Conservation (phyloP, 2,113 vertebrate species). For the Apteryx mantelli region DNA sequence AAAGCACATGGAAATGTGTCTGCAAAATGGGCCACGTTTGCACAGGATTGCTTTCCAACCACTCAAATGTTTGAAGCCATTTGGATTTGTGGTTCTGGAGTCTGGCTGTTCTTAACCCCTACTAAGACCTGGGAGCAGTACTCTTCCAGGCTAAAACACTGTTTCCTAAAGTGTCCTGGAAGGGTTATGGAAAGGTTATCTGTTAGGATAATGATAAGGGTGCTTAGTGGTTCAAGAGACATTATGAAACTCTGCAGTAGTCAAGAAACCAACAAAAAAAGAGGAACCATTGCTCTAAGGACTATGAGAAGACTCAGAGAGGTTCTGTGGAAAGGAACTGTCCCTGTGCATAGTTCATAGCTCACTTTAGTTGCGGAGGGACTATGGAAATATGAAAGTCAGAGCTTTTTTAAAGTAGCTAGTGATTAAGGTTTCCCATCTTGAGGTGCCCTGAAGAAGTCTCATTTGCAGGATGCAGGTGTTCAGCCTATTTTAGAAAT, state of each 20-base stretch:
- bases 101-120: not conserved
- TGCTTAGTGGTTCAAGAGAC: conserved; percentile 22
- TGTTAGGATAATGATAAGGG: not conserved
- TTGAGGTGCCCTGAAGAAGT: not conserved
- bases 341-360: not conserved
- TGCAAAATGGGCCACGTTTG: not conserved
- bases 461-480: not conserved
- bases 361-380: not conserved
- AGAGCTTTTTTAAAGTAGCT: not conserved
- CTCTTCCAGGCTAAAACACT: not conserved
- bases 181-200: conserved; percentile 40
- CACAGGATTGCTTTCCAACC: not conserved
- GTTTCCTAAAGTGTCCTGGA: not conserved
- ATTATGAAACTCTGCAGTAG: not conserved
- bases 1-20: not conserved
- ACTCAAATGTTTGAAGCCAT: not conserved
- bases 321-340: not conserved
- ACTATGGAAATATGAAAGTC: not conserved
- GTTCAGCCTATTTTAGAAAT: not conserved
- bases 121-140: not conserved
- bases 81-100: not conserved
- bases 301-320: not conserved
- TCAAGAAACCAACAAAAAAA: not conserved
- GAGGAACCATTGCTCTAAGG: not conserved
- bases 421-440: not conserved